Conservation (phyloP, 2,113 vertebrate species). For the Siphamia tubifer region DNA sequence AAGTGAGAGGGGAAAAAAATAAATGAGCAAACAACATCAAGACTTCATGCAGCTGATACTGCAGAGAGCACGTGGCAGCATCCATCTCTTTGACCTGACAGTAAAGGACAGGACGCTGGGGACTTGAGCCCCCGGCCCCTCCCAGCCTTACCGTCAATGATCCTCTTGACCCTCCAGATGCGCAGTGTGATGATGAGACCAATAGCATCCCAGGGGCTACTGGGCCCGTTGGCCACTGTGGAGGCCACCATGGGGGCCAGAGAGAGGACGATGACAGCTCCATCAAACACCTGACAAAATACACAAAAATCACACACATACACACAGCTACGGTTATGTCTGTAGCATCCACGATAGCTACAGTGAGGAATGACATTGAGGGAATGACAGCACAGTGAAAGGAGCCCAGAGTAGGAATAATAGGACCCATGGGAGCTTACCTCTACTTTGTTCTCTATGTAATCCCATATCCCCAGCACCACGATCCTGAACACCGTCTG, state of each 20-base stretch:
- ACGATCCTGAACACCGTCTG: conserved; percentile 96
- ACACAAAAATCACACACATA: background rate
- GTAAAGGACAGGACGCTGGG: conserved; percentile 44
- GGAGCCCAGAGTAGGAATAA: conserved; percentile 39
- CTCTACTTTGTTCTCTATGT: conserved; percentile 99
- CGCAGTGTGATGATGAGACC: conserved; percentile 97
- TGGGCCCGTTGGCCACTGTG: conserved; percentile 96
- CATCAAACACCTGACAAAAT: conserved; percentile 90
- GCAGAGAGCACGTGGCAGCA: too few species aligned
- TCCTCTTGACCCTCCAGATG: conserved; percentile 96
- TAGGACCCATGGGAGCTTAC: conserved; percentile 77
- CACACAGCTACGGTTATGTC: background rate
- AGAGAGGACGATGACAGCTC: conserved; percentile 94
- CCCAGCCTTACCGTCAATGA: conserved; percentile 90
- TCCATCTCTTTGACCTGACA: conserved; percentile 45
- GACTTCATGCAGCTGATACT: background rate
- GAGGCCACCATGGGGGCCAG: conserved; percentile 99
- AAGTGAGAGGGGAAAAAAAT: background rate
- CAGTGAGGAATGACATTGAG: conserved; percentile 58
- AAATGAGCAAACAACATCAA: conserved; percentile 7
- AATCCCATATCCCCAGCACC: conserved; percentile 98
- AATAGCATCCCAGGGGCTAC: conserved; percentile 98
- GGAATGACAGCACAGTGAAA: background rate
- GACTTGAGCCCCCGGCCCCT: conserved; percentile 16
- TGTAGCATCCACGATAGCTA: conserved; percentile 5